Evolutionary conservation across 1,140 invertebrate species (phyloP).

Genomic region (Rhyzopertha dominica): DNA sequence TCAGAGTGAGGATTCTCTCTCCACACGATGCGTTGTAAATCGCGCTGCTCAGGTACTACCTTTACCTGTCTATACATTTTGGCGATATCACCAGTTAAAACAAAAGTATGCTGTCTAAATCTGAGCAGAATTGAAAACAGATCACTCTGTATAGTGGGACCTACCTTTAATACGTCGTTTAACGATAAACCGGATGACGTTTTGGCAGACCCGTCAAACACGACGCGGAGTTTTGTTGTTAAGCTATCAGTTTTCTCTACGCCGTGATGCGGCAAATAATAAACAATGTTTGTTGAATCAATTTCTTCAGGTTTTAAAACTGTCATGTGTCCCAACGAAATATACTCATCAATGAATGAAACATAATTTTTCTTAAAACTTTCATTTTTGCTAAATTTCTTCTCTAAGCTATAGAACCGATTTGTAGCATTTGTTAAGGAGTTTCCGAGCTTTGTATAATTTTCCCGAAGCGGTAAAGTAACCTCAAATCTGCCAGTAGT

Average conservation of each 20-base stretch:
- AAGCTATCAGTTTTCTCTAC: slow-evolving; percentile 34
- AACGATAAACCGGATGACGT: slow-evolving; percentile 28
- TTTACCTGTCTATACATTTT: slow-evolving; percentile 46
- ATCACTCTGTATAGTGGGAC: slow-evolving; percentile 37
- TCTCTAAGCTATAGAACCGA: slow-evolving; percentile 20
- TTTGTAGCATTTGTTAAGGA: slow-evolving; percentile 23
- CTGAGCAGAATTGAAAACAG: slow-evolving; percentile 30
- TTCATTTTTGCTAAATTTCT: slow-evolving; percentile 16
- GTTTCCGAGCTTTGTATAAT: slow-evolving; percentile 18
- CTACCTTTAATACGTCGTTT: slow-evolving; percentile 27
- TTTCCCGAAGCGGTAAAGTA: slow-evolving; percentile 14
- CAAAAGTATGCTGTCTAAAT: slow-evolving; percentile 33
- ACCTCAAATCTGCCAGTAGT: slow-evolving; percentile 21
- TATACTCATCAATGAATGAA: slow-evolving; percentile 42
- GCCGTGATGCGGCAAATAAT: slow-evolving; percentile 41
- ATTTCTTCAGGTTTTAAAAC: slow-evolving; percentile 10
- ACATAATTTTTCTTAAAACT: slow-evolving; percentile 31
- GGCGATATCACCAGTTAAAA: slow-evolving; percentile 39
- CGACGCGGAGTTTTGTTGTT: slow-evolving; percentile 34
- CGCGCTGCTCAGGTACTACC: slow-evolving; percentile 28
- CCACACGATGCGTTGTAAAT: slow-evolving; percentile 45
- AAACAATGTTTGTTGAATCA: slow-evolving; percentile 5
- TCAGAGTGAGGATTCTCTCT: slow-evolving; percentile 21
- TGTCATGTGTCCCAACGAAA: slow-evolving; percentile 41
- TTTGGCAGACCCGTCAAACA: slow-evolving; percentile 19